Evolutionary conservation across 2,113 vertebrate genomes (phyloP), one percentile per base, ranked within the genome.

Genomic region (Cavia aperea): DNA sequence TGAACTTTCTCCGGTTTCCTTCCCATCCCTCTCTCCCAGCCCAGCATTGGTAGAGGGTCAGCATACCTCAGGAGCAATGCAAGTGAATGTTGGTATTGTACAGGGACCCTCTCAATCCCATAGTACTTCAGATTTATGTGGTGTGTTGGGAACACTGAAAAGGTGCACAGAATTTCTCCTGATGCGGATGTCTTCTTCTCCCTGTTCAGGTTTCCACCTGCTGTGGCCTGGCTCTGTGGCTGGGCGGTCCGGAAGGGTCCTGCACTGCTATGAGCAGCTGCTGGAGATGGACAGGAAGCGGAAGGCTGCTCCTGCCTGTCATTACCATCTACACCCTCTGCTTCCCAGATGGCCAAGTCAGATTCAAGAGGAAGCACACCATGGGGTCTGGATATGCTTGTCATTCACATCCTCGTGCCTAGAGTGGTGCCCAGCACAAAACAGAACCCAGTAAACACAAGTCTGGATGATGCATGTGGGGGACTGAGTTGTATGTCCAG

Each of bases 401-500:
- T 10, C 54, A 13, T 26, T 78, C 10, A 0, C 3, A 6, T 26
- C 56, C 12, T 39, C 36, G 1, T 0, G 36, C 26, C 58, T 7
- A 1, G 66, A 56, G 15, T 0, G 2, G 73, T 23, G 58, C 43
- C 49, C 33, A 18, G 19, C 7, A 0, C 65, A 29, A 83, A 13
- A 58, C 0, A 23, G 86, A 26, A 4, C 21, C 84, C 1, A 3
- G 26, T 0, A 0, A 2, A 68, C 2, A 36, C 21, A 4, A 24
- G 36, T 1, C 21, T 18, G 62, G 9, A 49, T 0, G 18, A 2
- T 0, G 2, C 18, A 0, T 2, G 8, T 0, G 2, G 56, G 0
- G 5, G 36, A 12, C 60, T 2, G 10, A 43, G 2, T 5, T 12
- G 36, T 36, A 58, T 36, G n/a, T 29, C 63, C n/a, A 43, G 16